Conservation (phyloP, 1,140 invertebrate species). For the Caenorhabditis briggsae region DNA sequence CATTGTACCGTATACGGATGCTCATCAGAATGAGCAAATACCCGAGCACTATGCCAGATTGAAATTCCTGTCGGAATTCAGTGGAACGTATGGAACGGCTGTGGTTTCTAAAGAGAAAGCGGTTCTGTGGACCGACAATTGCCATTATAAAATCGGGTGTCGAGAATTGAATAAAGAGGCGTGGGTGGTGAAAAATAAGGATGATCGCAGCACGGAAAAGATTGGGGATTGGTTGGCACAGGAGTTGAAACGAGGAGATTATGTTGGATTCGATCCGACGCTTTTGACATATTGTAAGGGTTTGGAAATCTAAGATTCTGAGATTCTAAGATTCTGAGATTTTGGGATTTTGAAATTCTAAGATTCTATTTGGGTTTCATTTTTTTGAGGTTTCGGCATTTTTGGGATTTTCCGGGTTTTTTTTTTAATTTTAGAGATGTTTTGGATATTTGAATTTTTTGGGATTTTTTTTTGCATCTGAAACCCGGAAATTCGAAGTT, state of each 20-base stretch:
- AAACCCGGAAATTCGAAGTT: too few species aligned
- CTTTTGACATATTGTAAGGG: neutral
- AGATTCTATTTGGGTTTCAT: too few species aligned
- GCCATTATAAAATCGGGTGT: conserved; percentile 82
- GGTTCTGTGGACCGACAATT: conserved; percentile 93
- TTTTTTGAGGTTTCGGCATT: too few species aligned
- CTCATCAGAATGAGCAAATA: conserved; percentile 89
- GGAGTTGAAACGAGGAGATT: conserved; percentile 64
- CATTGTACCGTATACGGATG: conserved; percentile 74
- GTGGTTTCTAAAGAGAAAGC: conserved; percentile 86
- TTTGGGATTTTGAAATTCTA: too few species aligned
- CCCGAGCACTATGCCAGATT: conserved; percentile 86
- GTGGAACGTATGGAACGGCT: conserved; percentile 87
- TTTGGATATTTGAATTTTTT: conserved; percentile 65
- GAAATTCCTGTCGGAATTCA: conserved; percentile 89
- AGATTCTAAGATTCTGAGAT: too few species aligned
- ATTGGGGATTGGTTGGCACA: conserved; percentile 71
- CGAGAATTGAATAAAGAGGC: conserved; percentile 64
- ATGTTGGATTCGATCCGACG: conserved; percentile 73
- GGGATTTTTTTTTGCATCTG: too few species aligned
- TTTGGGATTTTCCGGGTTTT: neutral
- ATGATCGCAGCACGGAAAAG: conserved; percentile 47
- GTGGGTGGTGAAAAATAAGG: conserved; percentile 75
- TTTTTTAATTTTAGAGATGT: conserved; percentile 69
- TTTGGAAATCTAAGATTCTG: too few species aligned